Conservation (phyloP, 2,113 vertebrate genomes). For the Indicator maculatus region DNA sequence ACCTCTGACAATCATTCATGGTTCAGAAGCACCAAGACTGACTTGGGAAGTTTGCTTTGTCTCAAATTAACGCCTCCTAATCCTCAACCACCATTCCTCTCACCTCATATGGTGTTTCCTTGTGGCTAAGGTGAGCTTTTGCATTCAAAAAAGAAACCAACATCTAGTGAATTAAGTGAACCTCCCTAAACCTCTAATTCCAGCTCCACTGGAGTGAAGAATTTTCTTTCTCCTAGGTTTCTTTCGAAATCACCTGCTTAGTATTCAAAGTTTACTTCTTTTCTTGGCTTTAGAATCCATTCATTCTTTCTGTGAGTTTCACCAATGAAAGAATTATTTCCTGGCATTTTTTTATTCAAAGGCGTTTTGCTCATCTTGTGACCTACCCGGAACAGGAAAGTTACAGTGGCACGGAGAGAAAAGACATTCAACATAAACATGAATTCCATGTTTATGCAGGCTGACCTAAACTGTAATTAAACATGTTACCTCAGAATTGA, state of each 20-base stretch:
- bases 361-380: background rate
- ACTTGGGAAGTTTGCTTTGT: constrained; percentile 1
- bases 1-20: background rate
- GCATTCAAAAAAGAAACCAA: background rate
- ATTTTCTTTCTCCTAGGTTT: background rate
- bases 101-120: background rate
- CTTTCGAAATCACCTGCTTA: background rate
- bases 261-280: background rate
- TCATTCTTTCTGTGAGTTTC: background rate
- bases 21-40: background rate
- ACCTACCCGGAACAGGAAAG: background rate
- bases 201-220: background rate
- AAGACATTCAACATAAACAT: background rate
- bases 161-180: background rate
- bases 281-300: background rate
- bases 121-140: constrained; percentile 15
- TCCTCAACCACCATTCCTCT: background rate
- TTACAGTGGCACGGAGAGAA: background rate
- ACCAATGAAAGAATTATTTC: background rate
- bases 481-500: background rate
- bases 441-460: background rate
- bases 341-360: background rate
- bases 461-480: constrained; percentile 10
- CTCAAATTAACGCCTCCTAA: background rate
- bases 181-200: background rate